Evolutionary conservation across 2,113 vertebrate species (phyloP), one percentile per base, ranked within the genome.

Genomic region (Megaceryle maxima): DNA sequence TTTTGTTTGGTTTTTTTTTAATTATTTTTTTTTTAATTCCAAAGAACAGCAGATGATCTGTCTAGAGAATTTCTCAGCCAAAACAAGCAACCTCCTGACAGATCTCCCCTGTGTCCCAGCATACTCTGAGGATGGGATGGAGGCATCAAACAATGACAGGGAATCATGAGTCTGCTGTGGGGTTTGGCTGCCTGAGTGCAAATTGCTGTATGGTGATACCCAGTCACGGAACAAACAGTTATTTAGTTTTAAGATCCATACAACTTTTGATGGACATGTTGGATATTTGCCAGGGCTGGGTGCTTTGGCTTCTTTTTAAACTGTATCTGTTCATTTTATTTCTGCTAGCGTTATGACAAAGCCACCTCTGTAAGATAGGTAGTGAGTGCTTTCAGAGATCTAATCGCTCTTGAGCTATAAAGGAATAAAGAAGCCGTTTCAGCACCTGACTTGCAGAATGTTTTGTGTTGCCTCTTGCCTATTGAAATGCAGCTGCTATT

Each of bases 351-450:
- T 69, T 90, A 68, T 53, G 68, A 88, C 68, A 88, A 83, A 88
- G 92, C 76, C 48, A 75, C 21, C 39, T 84, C 91, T 89, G 66
- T 93, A 72, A 92, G 51, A 55, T 21, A 81, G 80, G 66, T 53
- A 53, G 77, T 15, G 74, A 88, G 68, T 69, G 57, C 73, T 88
- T 88, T 92, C 88, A 92, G 92, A 94, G 91, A 94, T 88, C 18
- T 88, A 66, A 89, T 89, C 21, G 9, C 92, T 94, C 74, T 37
- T 39, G 13, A 89, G 83, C 55, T 92, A 20, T 69, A 83, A 95
- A 94, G 62, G 90, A 94, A 96, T 95, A 90, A 96, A 95, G 84
- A 84, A 87, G 69, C 83, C 68, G 50, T 94, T 95, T 94, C 62
- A 94, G 62, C 77, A 89, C 91, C 91, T 79, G 77, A 94, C 67